Evolutionary conservation across 1,140 invertebrate species (phyloP).

Genomic region (Drosophila persimilis): DNA sequence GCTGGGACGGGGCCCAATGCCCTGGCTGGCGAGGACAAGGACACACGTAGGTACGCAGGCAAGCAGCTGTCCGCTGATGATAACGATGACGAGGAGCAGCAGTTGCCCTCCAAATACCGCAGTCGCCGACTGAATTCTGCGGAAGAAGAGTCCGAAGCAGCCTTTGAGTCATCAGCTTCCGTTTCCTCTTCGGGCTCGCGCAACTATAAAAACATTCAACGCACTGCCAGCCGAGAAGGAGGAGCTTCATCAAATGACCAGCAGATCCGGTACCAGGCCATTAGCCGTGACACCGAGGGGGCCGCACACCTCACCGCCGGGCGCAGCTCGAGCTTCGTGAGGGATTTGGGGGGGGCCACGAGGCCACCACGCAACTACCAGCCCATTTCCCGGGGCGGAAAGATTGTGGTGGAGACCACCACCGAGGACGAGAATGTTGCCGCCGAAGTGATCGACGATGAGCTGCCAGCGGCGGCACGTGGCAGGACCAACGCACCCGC

Average conservation of each 20-base stretch:
- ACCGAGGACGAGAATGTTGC: slow-evolving; percentile 64
- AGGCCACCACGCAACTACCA: slow-evolving; percentile 5
- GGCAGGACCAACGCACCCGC: slow-evolving; percentile 54
- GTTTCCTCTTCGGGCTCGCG: slow-evolving; percentile 1
- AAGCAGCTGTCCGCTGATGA: slow-evolving; percentile 52
- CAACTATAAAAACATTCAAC: slow-evolving; percentile 45
- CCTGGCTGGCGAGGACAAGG: slow-evolving; percentile 39
- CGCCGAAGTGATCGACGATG: slow-evolving; percentile 62
- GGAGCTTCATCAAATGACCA: slow-evolving; percentile 15
- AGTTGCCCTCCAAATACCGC: slow-evolving; percentile 30
- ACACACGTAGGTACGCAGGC: slow-evolving; percentile 67
- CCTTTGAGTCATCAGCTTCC: slow-evolving; percentile 6
- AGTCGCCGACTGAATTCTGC: slow-evolving; percentile 50
- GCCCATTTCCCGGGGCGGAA: slow-evolving; percentile 46
- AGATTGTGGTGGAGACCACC: slow-evolving; percentile 28
- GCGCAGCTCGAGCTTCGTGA: slow-evolving; percentile 54
- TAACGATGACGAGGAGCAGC: slow-evolving; percentile 8
- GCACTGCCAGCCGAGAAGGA: neutral
- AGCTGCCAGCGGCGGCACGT: slow-evolving; percentile 14
- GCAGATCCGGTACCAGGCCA: slow-evolving; percentile 60
- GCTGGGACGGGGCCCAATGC: slow-evolving; percentile 21
- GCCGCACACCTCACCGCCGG: slow-evolving; percentile 51
- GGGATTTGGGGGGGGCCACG: slow-evolving; percentile 24
- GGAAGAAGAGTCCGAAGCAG: slow-evolving; percentile 36
- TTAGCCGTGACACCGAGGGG: slow-evolving; percentile 36